A percentile compares a stretch with the other conserved stretches of the same genome.
Conservation (phyloP, 2,797 vertebrate species). For the Sparus aurata region DNA sequence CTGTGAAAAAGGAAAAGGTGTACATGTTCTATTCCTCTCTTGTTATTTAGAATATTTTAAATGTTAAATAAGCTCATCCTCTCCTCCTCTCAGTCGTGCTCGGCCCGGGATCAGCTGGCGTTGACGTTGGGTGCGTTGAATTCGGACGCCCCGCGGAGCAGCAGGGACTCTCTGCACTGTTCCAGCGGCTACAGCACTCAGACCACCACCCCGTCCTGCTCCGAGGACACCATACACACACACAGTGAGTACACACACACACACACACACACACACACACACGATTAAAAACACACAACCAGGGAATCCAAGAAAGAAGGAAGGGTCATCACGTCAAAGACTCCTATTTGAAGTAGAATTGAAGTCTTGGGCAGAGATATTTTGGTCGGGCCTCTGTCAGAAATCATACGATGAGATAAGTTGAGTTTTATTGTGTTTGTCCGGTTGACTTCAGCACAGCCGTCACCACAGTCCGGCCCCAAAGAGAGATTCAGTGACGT, state of each 20-base stretch:
- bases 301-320: too few relatives aligned
- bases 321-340: too few relatives aligned
- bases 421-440: too few relatives aligned
- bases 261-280: conserved; percentile 81
- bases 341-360: too few relatives aligned
- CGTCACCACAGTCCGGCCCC: too few relatives aligned
- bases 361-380: too few relatives aligned
- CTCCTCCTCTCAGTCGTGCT: conserved; percentile 70
- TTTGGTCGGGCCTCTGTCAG: too few relatives aligned
- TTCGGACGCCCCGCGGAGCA: conserved; percentile 82
- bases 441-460: too few relatives aligned
- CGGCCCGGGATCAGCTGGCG: conserved; percentile 85
- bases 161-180: conserved; percentile 89
- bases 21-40: not conserved
- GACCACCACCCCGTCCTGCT: conserved; percentile 90
- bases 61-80: not conserved
- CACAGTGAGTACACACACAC: conserved; percentile 77
- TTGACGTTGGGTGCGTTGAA: conserved; percentile 82
- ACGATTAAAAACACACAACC: conserved; percentile 68
- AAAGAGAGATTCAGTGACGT: too few relatives aligned
- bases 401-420: too few relatives aligned
- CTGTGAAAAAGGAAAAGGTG: too few relatives aligned
- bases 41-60: not conserved
- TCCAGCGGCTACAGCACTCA: conserved; percentile 91
- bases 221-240: conserved; percentile 89